Percentiles rank a stretch among this genome's conserved stretches.
Evolutionary conservation across 2,797 vertebrate species (phyloP).

Genomic region (Choloepus didactylus): DNA sequence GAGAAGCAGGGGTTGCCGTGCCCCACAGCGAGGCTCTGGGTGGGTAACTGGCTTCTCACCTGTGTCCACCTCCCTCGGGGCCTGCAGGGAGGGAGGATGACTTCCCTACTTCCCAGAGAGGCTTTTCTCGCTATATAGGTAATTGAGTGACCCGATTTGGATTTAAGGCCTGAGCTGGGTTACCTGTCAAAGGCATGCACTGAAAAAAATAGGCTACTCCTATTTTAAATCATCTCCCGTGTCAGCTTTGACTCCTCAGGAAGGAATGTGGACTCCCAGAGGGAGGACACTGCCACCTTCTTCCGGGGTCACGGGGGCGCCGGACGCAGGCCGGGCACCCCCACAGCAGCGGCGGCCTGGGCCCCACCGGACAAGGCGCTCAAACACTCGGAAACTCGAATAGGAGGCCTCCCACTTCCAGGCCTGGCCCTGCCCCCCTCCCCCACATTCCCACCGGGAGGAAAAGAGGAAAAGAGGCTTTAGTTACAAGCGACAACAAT

Average conservation of each 20-base stretch:
- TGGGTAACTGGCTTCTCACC: background rate
- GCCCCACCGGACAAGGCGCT: background rate
- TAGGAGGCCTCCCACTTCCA: background rate
- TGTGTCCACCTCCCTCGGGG: background rate
- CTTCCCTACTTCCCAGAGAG: background rate
- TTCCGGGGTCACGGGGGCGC: rapidly evolving
- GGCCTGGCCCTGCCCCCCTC: too few relatives aligned
- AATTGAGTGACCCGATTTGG: background rate
- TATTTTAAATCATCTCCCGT: background rate
- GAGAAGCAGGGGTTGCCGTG: too few relatives aligned
- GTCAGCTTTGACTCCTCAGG: background rate
- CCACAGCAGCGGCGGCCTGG: background rate
- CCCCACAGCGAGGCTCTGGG: background rate
- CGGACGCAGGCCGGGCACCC: background rate
- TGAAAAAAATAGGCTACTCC: background rate
- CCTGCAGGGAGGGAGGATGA: background rate
- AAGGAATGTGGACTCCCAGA: background rate
- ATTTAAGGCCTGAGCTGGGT: background rate
- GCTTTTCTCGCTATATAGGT: background rate
- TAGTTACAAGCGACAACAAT: background rate
- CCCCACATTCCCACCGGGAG: background rate
- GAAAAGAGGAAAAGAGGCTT: too few relatives aligned
- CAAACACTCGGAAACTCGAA: background rate
- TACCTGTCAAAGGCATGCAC: background rate
- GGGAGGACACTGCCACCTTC: background rate